Evolutionary conservation across 2,113 vertebrate genomes (phyloP), one percentile per base, ranked within the genome.

Genomic region (Syrrhaptes paradoxus): DNA sequence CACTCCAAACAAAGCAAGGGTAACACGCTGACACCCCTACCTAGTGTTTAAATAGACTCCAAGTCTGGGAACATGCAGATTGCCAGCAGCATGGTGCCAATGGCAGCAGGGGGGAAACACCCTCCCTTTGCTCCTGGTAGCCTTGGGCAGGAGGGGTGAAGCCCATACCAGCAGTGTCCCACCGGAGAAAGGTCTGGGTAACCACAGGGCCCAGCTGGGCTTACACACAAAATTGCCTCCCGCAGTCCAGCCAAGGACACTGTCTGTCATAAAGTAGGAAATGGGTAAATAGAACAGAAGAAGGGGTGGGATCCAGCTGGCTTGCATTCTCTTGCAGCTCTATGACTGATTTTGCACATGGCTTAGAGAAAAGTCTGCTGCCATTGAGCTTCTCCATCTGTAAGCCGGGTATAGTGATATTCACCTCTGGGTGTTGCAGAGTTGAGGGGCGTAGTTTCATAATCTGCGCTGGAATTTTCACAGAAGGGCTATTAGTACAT

Each of bases 251-350:
- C 25, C 4, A 17, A 12, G 71, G 49, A 11, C 12, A 9, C 8
- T 72, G 58, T 9, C 65, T 82, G 58, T 20, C 6, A 5, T 29
- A 4, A 26, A 43, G 71, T 25, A 74, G 61, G 51, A 70, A 29
- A 6, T 2, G 32, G 34, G 52, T 55, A 18, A 21, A 20, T 6
- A 31, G 71, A 34, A 7, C 18, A 58, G 34, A 32, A 2, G 2
- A 36, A 19, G 3, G 32, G 16, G 3, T 17, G 45, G 68, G 34
- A 13, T 71, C 15, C 61, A 58, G 48, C 26, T 43, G 76, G 28
- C 28, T 59, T 3, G 3, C 6, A 0, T 11, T 43, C 26, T 21
- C 2, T 45, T 0, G 0, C 3, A 34, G 36, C 62, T 52, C 61
- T 32, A 8, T 11, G 59, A 10, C 61, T 25, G 32, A 8, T 25